Conservation (phyloP, 2,113 vertebrate genomes). For the Merops nubicus region DNA sequence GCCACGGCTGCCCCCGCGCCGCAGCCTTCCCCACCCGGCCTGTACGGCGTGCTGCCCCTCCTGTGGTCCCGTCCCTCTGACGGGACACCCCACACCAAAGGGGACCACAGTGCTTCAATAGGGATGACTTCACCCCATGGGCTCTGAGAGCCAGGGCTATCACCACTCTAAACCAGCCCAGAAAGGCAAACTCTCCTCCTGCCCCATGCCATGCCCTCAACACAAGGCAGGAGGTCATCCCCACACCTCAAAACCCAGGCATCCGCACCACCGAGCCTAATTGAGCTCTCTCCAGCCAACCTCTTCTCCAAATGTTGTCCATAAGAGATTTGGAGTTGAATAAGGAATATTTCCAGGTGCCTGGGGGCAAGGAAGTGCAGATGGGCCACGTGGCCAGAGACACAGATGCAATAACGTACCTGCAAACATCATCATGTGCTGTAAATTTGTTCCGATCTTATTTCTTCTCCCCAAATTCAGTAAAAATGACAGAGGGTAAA, state of each 20-base stretch:
- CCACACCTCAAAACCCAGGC: not conserved
- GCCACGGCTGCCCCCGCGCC: no score
- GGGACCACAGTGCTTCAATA: not conserved
- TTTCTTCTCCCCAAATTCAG: constrained; percentile 94
- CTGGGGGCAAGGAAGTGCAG: not conserved
- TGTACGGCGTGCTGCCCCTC: not conserved
- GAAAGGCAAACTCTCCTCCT: not conserved
- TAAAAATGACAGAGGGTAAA: constrained; percentile 97
- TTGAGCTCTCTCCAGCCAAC: not conserved
- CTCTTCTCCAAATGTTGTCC: not conserved
- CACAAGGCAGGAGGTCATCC: not conserved
- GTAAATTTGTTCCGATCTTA: constrained; percentile 94
- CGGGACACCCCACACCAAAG: not conserved
- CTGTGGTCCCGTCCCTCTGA: not conserved
- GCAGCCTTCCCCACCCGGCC: not conserved
- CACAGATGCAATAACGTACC: constrained; percentile 71
- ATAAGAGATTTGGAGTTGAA: not conserved
- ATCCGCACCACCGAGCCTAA: not conserved
- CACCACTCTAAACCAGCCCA: not conserved
- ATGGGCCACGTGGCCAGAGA: not conserved
- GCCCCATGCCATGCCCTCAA: fast-evolving
- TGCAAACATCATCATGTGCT: constrained; percentile 99
- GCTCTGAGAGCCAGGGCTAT: not conserved
- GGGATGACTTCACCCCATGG: fast-evolving
- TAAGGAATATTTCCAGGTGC: not conserved